Evolutionary conservation across 2,797 vertebrate genomes (phyloP).

Genomic region (Enteromius trimaculatus): DNA sequence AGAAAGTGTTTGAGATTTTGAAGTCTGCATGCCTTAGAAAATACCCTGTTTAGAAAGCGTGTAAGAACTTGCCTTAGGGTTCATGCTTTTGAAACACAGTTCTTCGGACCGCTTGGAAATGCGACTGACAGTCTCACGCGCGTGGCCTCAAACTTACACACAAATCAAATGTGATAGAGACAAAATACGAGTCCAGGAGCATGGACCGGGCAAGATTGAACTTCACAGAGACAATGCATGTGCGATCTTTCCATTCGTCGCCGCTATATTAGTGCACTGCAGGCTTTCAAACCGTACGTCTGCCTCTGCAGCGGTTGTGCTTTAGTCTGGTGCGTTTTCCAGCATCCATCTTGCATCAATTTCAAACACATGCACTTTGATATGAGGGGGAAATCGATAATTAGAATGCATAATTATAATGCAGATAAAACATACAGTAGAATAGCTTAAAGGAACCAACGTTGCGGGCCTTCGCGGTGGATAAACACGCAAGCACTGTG

Average conservation of each 20-base stretch:
- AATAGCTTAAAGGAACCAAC: slow-evolving; percentile 28
- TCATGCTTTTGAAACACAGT: slow-evolving; percentile 67
- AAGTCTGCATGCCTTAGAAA: slow-evolving; percentile 78
- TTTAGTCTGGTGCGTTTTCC: slow-evolving; percentile 18
- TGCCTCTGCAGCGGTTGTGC: slow-evolving; percentile 43
- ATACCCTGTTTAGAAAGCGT: slow-evolving; percentile 79
- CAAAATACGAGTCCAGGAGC: slow-evolving; percentile 48
- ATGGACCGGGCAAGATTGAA: background rate
- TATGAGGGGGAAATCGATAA: background rate
- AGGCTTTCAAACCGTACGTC: slow-evolving; percentile 7
- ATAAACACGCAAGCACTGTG: slow-evolving; percentile 22
- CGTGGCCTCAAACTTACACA: slow-evolving; percentile 41
- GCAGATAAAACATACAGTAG: slow-evolving; percentile 45
- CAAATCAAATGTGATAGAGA: slow-evolving; percentile 31
- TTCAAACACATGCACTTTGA: slow-evolving; percentile 23
- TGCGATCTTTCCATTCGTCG: slow-evolving; percentile 11
- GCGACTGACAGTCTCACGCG: slow-evolving; percentile 36
- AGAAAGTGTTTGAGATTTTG: slow-evolving; percentile 60
- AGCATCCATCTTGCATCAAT: slow-evolving; percentile 16
- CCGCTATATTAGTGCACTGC: slow-evolving; percentile 8
- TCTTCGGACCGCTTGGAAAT: slow-evolving; percentile 54
- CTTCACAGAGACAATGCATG: slow-evolving; percentile 13
- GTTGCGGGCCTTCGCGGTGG: background rate
- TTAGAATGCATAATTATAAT: slow-evolving; percentile 26
- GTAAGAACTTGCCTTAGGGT: slow-evolving; percentile 62